phyloP scores from a whole-genome alignment of 2,888 invertebrate genomes.

The Oscheius sp. region DNA sequence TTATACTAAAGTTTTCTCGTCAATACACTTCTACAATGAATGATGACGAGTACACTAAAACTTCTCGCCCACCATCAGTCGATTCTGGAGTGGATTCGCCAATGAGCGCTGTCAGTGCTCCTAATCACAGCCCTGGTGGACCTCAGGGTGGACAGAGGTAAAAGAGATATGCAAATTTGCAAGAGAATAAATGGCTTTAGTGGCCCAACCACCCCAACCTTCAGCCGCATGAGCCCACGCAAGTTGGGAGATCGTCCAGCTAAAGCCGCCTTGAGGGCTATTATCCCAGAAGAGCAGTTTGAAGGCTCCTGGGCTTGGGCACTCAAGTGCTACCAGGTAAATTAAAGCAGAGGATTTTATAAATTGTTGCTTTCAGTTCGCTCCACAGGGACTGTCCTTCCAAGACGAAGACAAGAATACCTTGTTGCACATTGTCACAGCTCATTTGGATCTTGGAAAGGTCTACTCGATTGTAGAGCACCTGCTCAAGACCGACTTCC shows the following conservation, averaged over 20 bases:
- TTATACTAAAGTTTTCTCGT: conserved; percentile 72
- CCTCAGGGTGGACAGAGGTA: conserved; percentile 59
- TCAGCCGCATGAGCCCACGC: conserved; percentile 46
- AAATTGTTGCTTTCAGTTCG: conserved; percentile 4
- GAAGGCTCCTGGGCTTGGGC: conserved; percentile 72
- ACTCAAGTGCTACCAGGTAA: conserved; percentile 54
- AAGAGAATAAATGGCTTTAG: conserved; percentile 28
- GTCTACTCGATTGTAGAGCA: conserved; percentile 72
- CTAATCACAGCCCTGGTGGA: conserved; percentile 63
- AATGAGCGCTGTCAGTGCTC: conserved; percentile 67
- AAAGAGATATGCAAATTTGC: neutral
- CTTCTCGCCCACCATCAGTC: conserved; percentile 52
- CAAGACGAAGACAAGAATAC: conserved; percentile 72
- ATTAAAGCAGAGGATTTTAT: neutral
- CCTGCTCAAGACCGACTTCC: conserved; percentile 64
- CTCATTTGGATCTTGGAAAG: conserved; percentile 70
- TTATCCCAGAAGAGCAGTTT: conserved; percentile 65
- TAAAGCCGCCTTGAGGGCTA: conserved; percentile 64
- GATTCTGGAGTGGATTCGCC: conserved; percentile 70
- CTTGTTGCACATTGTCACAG: conserved; percentile 72
- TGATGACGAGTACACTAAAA: conserved; percentile 41
- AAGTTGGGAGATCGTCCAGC: conserved; percentile 50
- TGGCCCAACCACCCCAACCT: conserved; percentile 52
- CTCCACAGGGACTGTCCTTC: conserved; percentile 39
- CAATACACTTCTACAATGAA: conserved; percentile 41